Base-by-base conservation (phyloP, 2,797 vertebrate genomes). In the Pangasius krempfi region DNA sequence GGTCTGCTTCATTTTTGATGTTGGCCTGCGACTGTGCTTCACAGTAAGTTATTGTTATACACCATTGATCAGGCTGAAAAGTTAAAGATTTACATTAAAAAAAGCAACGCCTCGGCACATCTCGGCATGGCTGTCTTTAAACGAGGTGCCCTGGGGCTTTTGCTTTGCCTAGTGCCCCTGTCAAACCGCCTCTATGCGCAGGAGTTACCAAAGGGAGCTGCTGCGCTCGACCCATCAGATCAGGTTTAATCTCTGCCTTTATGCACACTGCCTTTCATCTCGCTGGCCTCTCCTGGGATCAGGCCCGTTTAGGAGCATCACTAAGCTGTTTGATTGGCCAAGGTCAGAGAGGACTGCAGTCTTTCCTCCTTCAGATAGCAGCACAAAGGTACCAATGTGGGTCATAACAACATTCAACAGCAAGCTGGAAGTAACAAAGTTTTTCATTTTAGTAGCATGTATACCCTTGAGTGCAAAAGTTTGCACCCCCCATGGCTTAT, bases 211-310 rank as follows among this genome's bases (percentile, higher is more conserved):
- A 84, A 89, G 86, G 84, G 70, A 89, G 73, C 80, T 52, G 76
- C 89, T 83, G 87, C 52, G 84, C 85, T 88, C 62, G 88, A 88
- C 88, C 91, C 84, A 90, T 90, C 88, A 90, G 90, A 91, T 83
- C 85, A 56, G 33, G 86, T 91, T 92, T 90, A 91, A 91, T 91
- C 91, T 91, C 80, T 78, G 86, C 76, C 87, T 88, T 85, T 83
- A 78, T 84, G 86, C 86, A 90, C 47, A 60, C 80, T 64, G 37
- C 58, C 88, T 90, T 91, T 92, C 90, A 91, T 90, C 86, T 88
- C 68, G 44, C 27, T 62, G 33, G 80, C 44, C 78, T 79, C 87
- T 83, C 79, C 20, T 62, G 90, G 85, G 89, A 89, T 84, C 70
- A 86, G 56, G 81, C 58, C 54, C 79, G 79, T 87, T 88, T 85